These are phyloP conservation scores for Coregonus sp. DNA, from an alignment of 2,797 vertebrate genomes.

Conservation along the genomic window DNA sequence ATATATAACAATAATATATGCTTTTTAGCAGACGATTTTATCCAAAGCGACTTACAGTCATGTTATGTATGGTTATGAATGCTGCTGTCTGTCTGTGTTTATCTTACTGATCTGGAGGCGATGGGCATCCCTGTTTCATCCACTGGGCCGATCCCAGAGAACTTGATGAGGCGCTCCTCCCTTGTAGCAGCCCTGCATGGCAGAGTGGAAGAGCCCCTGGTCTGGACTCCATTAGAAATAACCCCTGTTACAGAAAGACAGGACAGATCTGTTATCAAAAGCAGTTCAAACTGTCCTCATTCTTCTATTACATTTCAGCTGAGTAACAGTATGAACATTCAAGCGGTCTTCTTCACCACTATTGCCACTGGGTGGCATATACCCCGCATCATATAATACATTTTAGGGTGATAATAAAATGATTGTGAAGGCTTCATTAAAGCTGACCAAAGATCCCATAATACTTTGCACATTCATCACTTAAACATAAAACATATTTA, in stretches of 20 bases:
- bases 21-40: no score
- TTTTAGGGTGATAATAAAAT: neutral
- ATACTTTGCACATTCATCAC: neutral
- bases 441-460: neutral
- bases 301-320: neutral
- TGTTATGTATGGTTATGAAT: neutral
- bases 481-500: neutral
- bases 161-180: conserved; percentile 87
- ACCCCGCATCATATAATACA: neutral
- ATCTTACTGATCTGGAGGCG: conserved; percentile 91
- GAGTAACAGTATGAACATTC: neutral
- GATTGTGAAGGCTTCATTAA: neutral
- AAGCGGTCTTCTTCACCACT: neutral
- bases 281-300: neutral
- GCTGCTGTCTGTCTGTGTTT: neutral
- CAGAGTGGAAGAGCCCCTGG: conserved; percentile 52
- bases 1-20: no score
- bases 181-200: conserved; percentile 53
- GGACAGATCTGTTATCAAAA: neutral
- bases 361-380: conserved; percentile 1
- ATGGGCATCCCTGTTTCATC: conserved; percentile 97
- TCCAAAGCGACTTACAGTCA: no score
- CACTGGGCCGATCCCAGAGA: conserved; percentile 92
- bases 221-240: conserved; percentile 67
- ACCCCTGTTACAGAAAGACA: conserved; percentile 46